phyloP scores from a whole-genome alignment of 2,888 invertebrate genomes.

The Zootermopsis nevadensis region DNA sequence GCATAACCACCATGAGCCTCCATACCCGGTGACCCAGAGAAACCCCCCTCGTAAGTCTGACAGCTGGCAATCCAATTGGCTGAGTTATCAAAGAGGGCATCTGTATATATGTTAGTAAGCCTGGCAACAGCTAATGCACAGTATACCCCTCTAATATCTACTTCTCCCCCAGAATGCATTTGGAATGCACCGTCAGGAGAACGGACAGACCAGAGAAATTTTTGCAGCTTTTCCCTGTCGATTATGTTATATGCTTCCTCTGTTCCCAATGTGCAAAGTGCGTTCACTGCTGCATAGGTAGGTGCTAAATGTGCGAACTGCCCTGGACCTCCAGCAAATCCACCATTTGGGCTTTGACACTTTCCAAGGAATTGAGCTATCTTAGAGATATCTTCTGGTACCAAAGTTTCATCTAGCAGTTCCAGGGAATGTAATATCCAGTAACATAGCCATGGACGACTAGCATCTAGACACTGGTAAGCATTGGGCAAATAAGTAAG shows the following conservation, averaged over 20 bases:
- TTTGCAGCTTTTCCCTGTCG: conserved; percentile 77
- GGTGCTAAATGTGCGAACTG: conserved; percentile 95
- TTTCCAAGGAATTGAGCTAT: conserved; percentile 71
- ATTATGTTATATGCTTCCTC: conserved; percentile 88
- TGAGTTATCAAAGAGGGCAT: conserved; percentile 83
- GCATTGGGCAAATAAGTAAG: conserved; percentile 74
- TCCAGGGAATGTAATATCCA: conserved; percentile 95
- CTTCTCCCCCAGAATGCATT: conserved; percentile 92
- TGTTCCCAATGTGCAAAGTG: conserved; percentile 87
- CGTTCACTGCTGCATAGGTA: conserved; percentile 97
- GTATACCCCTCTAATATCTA: conserved; percentile 95
- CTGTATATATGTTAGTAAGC: conserved; percentile 81
- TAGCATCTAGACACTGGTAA: conserved; percentile 90
- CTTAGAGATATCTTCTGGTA: conserved; percentile 67
- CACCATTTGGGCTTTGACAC: conserved; percentile 85
- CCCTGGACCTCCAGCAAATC: conserved; percentile 94
- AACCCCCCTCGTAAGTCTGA: conserved; percentile 99
- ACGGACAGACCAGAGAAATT: conserved; percentile 83
- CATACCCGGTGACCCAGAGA: conserved; percentile 92
- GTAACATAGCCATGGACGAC: conserved; percentile 96
- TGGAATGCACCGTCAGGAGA: conserved; percentile 90
- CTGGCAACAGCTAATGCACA: conserved; percentile 94
- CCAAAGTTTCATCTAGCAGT: conserved; percentile 74
- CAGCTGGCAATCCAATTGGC: conserved; percentile 94
- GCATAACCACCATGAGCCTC: conserved; percentile 99